Evolutionary conservation across 2,113 vertebrate genomes (phyloP), one percentile per base, ranked within the genome.

Genomic region (Hemicordylus capensis): DNA sequence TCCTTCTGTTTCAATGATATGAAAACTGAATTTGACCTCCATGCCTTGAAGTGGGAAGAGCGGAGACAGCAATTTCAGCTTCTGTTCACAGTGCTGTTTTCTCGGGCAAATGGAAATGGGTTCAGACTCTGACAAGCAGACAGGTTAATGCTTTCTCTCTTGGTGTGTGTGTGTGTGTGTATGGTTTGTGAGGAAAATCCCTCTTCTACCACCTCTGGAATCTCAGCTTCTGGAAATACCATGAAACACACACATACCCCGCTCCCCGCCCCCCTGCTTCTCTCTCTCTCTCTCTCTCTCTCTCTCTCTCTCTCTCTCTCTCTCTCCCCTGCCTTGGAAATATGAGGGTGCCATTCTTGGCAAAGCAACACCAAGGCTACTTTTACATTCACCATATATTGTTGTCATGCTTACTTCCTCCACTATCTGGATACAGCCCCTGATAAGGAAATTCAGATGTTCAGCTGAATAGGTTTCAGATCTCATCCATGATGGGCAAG

Each of bases 1-100:
- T 91, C 91, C 89, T 91, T 94, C 91, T 91, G 82, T 93, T 93
- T 88, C 91, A 91, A 93, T 93, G 89, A 93, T 94, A 91, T 59
- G 91, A 91, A 94, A 94, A 90, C 92, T 89, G 90, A 90, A 80
- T 91, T 95, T 95, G 92, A 94, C 94, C 94, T 94, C 91, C 87
- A 48, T 85, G 87, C 72, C 92, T 93, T 93, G 87, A 93, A 89
- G 87, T 85, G 89, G 89, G 84, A 54, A 91, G 88, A 87, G 87
- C 67, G 77, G 87, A 93, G 89, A 91, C 91, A 86, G 92, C 91
- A 94, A 93, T 95, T 95, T 94, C 88, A 80, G 74, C 74, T 84
- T 91, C 90, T 91, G 44, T 91, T 93, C 89, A 90, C 83, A 63
- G 70, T 54, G 90, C 4, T 0, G 1, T 80, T 90, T 87, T 94